These are phyloP conservation scores for Nibea coibor DNA, from an alignment of 2,113 vertebrate genomes.

Conservation along the genomic window DNA sequence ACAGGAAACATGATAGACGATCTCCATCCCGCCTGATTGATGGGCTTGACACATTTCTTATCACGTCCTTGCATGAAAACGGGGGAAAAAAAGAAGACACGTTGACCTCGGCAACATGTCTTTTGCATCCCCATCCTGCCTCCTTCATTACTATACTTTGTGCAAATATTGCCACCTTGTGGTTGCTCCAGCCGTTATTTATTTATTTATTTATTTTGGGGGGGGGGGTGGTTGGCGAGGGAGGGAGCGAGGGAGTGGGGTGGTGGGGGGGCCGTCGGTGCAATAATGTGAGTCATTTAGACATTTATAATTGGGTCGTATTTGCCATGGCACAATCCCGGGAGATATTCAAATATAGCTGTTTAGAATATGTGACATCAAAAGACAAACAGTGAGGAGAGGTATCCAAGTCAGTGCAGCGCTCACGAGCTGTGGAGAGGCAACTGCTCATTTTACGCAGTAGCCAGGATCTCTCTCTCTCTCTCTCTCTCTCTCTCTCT, in stretches of 20 bases:
- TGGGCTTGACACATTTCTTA: slow-evolving; percentile 41
- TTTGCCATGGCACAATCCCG: slow-evolving; percentile 34
- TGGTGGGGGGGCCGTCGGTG: slow-evolving; percentile 24
- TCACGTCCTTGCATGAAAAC: slow-evolving; percentile 36
- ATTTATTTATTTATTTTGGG: slow-evolving; percentile 55
- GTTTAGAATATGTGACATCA: slow-evolving; percentile 32
- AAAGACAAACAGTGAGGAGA: not conserved
- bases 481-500: not conserved
- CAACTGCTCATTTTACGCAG: slow-evolving; percentile 69
- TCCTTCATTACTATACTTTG: slow-evolving; percentile 87
- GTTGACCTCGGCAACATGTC: slow-evolving; percentile 71
- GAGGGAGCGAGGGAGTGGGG: not conserved
- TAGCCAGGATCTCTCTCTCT: slow-evolving; percentile 27
- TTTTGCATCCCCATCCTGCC: slow-evolving; percentile 71
- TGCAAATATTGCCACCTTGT: slow-evolving; percentile 98
- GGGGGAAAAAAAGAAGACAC: slow-evolving; percentile 26
- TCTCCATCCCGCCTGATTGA: slow-evolving; percentile 30
- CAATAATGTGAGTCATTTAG: slow-evolving; percentile 74
- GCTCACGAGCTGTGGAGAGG: slow-evolving; percentile 33
- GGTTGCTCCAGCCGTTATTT: slow-evolving; percentile 77
- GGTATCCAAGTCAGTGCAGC: slow-evolving; percentile 23
- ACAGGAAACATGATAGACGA: slow-evolving; percentile 47
- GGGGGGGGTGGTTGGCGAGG: slow-evolving; percentile 3
- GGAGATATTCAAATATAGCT: slow-evolving; percentile 37
- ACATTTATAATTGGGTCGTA: slow-evolving; percentile 69